Evolutionary conservation across 2,797 vertebrate genomes (phyloP).

Genomic region (Sebastolobus alascanus): DNA sequence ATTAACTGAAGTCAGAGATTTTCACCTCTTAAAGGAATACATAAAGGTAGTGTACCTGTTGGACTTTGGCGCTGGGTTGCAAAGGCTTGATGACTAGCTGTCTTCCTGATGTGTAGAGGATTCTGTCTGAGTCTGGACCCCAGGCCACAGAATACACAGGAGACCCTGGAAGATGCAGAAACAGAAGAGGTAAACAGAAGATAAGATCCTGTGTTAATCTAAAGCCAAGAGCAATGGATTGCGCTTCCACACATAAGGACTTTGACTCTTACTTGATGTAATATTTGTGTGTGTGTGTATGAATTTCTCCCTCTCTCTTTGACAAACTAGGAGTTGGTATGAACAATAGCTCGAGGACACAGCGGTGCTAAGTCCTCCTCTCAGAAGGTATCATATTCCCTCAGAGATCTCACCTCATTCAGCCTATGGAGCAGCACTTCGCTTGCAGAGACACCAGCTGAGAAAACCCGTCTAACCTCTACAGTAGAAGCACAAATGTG

Average conservation of each 20-base stretch:
- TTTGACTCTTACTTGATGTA: not conserved
- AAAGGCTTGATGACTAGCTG: constrained; percentile 96
- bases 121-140: constrained; percentile 94
- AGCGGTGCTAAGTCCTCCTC: constrained; percentile 41
- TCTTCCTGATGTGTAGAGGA: constrained; percentile 94
- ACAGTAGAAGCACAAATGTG: constrained; percentile 30
- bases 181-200: constrained; percentile 20
- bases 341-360: constrained; percentile 28
- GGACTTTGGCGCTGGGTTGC: constrained; percentile 92
- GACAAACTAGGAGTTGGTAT: constrained; percentile 6
- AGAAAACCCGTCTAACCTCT: constrained; percentile 64
- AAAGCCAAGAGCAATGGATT: constrained; percentile 2
- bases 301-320: not conserved
- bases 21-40: not conserved
- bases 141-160: constrained; percentile 96
- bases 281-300: not conserved
- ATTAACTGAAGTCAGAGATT: not conserved
- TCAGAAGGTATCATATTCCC: constrained; percentile 48
- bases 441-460: constrained; percentile 70
- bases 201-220: constrained; percentile 8
- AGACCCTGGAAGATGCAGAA: constrained; percentile 82
- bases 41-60: constrained; percentile 87
- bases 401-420: constrained; percentile 58
- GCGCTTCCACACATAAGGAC: not conserved
- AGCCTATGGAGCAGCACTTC: constrained; percentile 57